Evolutionary conservation across 2,797 vertebrate species (phyloP).

Genomic region (Pteronotus mesoamericanus): DNA sequence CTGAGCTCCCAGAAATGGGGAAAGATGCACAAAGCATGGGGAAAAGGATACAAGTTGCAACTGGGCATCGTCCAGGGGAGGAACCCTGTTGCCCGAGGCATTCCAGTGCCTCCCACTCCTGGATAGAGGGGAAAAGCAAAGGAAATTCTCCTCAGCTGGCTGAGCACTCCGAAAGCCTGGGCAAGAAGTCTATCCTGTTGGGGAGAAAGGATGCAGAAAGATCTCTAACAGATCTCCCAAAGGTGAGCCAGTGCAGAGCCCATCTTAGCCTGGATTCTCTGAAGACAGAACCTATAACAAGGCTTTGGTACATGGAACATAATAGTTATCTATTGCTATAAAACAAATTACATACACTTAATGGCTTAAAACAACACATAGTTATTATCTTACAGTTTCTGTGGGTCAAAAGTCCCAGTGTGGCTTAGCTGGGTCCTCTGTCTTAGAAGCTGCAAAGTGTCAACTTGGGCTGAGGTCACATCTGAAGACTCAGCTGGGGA

Average conservation of each 20-base stretch:
- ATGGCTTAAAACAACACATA: background rate
- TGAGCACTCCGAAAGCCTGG: background rate
- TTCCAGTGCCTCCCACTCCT: background rate
- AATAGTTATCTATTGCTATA: background rate
- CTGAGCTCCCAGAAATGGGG: background rate
- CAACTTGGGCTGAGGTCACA: background rate
- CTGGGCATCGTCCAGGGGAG: background rate
- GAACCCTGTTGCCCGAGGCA: no score
- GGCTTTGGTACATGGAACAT: background rate
- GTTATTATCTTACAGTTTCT: background rate
- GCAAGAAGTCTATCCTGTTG: background rate
- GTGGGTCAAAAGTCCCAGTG: background rate
- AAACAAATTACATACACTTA: background rate
- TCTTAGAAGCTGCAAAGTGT: background rate
- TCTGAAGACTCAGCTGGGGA: background rate
- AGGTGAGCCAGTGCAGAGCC: background rate
- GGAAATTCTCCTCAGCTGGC: background rate
- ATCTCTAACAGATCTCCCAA: background rate
- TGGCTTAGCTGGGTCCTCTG: background rate
- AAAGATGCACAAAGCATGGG: background rate
- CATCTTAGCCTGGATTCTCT: background rate
- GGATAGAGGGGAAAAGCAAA: background rate
- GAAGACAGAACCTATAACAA: background rate
- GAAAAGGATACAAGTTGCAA: background rate
- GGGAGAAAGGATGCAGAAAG: background rate